A percentile compares a stretch with the other conserved stretches of the same genome.
phyloP scores from a whole-genome alignment of 2,888 invertebrate genomes.

The Orthonychiurus folsomi region DNA sequence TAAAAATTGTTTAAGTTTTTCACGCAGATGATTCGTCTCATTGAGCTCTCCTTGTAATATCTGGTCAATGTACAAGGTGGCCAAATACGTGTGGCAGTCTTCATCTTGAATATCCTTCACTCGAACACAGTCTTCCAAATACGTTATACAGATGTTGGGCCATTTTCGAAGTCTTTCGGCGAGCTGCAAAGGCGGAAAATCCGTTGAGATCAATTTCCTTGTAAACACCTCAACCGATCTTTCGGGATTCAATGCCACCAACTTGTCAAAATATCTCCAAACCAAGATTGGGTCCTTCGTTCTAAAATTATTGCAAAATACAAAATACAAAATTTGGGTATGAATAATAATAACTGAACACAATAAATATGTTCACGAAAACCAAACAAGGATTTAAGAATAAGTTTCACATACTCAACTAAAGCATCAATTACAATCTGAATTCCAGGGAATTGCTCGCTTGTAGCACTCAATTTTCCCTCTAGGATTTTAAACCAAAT shows the following conservation, averaged over 20 bases:
- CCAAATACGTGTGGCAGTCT: slow-evolving; percentile 48
- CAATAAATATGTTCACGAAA: slow-evolving; percentile 8
- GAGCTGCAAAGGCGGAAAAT: slow-evolving; percentile 30
- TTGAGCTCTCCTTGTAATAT: slow-evolving; percentile 39
- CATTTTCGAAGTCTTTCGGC: slow-evolving; percentile 35
- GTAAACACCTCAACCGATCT: slow-evolving; percentile 36
- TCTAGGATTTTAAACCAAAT: slow-evolving; percentile 46
- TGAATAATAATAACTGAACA: slow-evolving; percentile 11
- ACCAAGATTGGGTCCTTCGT: slow-evolving; percentile 23
- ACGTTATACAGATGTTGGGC: slow-evolving; percentile 30
- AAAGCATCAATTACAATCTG: slow-evolving; percentile 45
- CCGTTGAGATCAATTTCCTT: slow-evolving; percentile 21
- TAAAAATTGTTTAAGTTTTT: slow-evolving; percentile 45
- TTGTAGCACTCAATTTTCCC: slow-evolving; percentile 42
- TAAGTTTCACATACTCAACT: slow-evolving; percentile 44
- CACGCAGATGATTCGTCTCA: slow-evolving; percentile 38
- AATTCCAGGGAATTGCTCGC: slow-evolving; percentile 46
- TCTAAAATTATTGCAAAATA: too few relatives aligned
- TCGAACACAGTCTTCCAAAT: slow-evolving; percentile 31
- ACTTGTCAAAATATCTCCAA: slow-evolving; percentile 36
- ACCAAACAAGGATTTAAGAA: too few relatives aligned
- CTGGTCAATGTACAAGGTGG: slow-evolving; percentile 47
- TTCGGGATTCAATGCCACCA: slow-evolving; percentile 22
- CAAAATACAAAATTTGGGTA: slow-evolving; percentile 8
- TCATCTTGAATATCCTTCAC: slow-evolving; percentile 42